These are phyloP conservation scores for Araneus ventricosus DNA, from an alignment of 1,140 invertebrate genomes.

Conservation along the genomic window DNA sequence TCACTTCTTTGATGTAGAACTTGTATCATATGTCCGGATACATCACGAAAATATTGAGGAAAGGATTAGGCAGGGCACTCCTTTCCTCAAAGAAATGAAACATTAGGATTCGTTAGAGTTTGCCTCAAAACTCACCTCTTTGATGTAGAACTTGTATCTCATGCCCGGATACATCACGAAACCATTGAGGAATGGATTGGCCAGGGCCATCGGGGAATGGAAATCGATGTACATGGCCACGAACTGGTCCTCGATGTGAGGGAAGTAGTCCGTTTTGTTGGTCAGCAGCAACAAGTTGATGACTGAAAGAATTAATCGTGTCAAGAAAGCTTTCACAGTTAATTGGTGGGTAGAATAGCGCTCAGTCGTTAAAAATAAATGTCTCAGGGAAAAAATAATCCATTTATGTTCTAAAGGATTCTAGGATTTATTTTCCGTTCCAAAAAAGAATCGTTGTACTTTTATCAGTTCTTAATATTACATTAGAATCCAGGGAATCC, in stretches of 20 bases:
- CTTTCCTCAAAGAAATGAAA: too few species aligned
- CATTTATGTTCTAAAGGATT: too few species aligned
- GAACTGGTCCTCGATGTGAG: slow-evolving; percentile 3
- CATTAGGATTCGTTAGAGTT: too few species aligned
- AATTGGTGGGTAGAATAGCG: too few species aligned
- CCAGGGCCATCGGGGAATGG: background rate
- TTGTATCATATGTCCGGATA: background rate
- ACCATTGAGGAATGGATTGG: background rate
- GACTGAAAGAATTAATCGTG: background rate
- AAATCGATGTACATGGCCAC: slow-evolving; percentile 39
- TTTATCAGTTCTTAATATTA: too few species aligned
- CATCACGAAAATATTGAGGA: background rate
- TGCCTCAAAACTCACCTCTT: background rate
- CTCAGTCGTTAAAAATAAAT: too few species aligned
- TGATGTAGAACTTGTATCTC: slow-evolving; percentile 4
- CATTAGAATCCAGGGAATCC: too few species aligned
- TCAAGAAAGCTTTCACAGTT: too few species aligned
- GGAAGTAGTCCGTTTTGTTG: slow-evolving; percentile 8
- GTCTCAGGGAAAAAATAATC: too few species aligned
- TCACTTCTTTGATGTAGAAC: background rate
- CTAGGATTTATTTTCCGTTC: too few species aligned
- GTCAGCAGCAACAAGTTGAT: background rate
- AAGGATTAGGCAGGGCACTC: slow-evolving; percentile 1
- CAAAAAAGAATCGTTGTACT: too few species aligned
- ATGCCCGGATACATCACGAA: slow-evolving; percentile 28